Percentiles rank a stretch among this genome's conserved stretches.
Conservation (phyloP, 2,113 vertebrate species). For the Ptyas mucosa region DNA sequence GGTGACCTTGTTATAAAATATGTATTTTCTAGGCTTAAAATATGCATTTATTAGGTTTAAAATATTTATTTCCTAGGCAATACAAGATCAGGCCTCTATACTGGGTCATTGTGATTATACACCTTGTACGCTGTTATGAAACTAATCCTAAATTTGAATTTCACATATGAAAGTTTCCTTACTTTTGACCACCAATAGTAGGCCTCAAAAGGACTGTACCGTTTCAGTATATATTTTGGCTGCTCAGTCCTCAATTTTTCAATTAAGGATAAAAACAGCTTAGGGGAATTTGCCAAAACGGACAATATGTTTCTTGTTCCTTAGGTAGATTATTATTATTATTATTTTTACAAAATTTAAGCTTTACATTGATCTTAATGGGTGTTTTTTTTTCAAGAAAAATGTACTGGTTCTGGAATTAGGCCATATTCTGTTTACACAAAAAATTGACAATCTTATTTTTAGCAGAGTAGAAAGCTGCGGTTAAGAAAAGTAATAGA, state of each 20-base stretch:
- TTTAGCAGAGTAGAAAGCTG: slow-evolving; percentile 31
- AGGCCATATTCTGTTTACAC: slow-evolving; percentile 18
- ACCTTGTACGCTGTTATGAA: slow-evolving; percentile 48
- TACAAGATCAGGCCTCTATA: slow-evolving; percentile 49
- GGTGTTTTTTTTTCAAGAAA: slow-evolving; percentile 47
- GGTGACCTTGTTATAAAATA: background rate
- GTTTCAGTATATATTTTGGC: slow-evolving; percentile 74
- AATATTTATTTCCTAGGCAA: slow-evolving; percentile 42
- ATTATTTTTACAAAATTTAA: slow-evolving; percentile 28
- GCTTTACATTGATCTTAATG: slow-evolving; percentile 53
- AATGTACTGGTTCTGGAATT: slow-evolving; percentile 10
- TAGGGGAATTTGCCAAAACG: slow-evolving; percentile 61
- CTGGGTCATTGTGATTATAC: slow-evolving; percentile 47
- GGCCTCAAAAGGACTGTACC: slow-evolving; percentile 61
- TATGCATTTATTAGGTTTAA: background rate
- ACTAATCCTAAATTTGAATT: slow-evolving; percentile 71
- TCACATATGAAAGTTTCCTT: slow-evolving; percentile 54
- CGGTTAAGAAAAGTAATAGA: background rate
- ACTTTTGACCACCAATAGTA: slow-evolving; percentile 47
- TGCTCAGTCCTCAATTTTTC: slow-evolving; percentile 66
- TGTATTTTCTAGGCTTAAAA: background rate
- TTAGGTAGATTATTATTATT: slow-evolving; percentile 23
- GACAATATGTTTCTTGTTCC: slow-evolving; percentile 72
- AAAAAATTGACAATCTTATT: slow-evolving; percentile 26
- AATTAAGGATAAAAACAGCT: slow-evolving; percentile 65